Base-by-base conservation (phyloP, 2,888 invertebrate species). In the Phorcus lineatus region DNA sequence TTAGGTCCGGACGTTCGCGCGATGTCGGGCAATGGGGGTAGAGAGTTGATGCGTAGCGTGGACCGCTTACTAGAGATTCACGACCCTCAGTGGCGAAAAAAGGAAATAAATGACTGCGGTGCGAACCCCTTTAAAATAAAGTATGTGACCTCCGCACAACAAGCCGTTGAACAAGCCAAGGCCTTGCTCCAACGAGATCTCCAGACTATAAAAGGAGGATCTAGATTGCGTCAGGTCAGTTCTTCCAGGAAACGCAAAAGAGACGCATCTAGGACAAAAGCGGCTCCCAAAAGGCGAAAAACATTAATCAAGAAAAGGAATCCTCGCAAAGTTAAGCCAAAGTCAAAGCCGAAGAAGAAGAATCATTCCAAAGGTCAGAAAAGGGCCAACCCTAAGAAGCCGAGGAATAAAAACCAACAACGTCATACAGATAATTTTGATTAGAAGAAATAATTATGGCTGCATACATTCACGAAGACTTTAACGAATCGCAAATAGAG, bases 151-250 rank as follows among this genome's bases (percentile, higher is more conserved):
- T 24, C 67, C 0, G n/a, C 36, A 0, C 67, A 67, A 36, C 74
- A 74, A 52, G 19, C 22, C 19, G 47, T 74, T 2, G 53, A 19
- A 52, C 74, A 74, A 47, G 52, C 47, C 11, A n/a, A 19, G 28
- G 47, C 74, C 52, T 7, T 53, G 24, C 7, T 24, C 22, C n/a
- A 52, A 52, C 74, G 40, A 2, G n/a, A 53, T 22, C 22, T 17
- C n/a, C 19, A 74, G 74, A 7, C 2, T 74, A 74, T 74, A 74
- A 74, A 74, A 74, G 74, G 28, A 47, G 24, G 53, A 13, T 16
- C 28, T 17, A 52, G 16, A n/a, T 2, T 7, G 16, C 9, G n/a
- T 24, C 1, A 13, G 11, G 24, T 47, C 74, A 74, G 52, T 74
- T 19, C 13, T 13, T 22, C 22, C 13, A 52, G 2, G 52, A 74